These are phyloP conservation scores for Typhlichthys subterraneus DNA, from an alignment of 2,797 vertebrate species.

Conservation along the genomic window DNA sequence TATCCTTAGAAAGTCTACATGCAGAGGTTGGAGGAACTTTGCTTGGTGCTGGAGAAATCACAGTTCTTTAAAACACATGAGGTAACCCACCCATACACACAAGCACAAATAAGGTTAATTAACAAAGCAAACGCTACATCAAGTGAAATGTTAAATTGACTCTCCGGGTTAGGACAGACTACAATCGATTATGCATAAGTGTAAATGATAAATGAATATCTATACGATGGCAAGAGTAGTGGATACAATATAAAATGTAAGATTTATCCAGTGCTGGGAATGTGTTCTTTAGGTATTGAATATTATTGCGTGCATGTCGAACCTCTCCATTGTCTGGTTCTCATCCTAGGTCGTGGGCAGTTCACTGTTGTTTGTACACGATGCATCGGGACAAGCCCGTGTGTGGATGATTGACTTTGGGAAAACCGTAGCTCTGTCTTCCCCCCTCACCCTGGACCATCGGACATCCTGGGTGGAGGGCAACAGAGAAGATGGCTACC, in stretches of 20 bases:
- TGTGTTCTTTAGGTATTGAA: slow-evolving; percentile 5
- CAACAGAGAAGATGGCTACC: slow-evolving; percentile 90
- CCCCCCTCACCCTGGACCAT: slow-evolving; percentile 79
- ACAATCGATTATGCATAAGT: too few species aligned
- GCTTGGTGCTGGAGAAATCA: slow-evolving; percentile 79
- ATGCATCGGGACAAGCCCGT: slow-evolving; percentile 79
- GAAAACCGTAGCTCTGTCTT: slow-evolving; percentile 82
- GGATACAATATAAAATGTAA: too few species aligned
- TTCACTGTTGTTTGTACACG: slow-evolving; percentile 90
- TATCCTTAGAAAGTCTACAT: slow-evolving; percentile 77
- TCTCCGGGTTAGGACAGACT: too few species aligned
- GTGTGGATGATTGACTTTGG: slow-evolving; percentile 97
- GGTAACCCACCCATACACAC: slow-evolving; percentile 65
- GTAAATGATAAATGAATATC: too few species aligned
- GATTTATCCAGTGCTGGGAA: not conserved
- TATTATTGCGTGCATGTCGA: not conserved
- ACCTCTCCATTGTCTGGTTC: slow-evolving; percentile 27
- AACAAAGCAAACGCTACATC: too few species aligned
- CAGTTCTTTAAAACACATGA: slow-evolving; percentile 87
- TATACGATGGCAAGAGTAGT: too few species aligned
- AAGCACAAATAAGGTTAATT: too few species aligned
- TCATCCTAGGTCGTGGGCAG: slow-evolving; percentile 86
- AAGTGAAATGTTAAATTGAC: too few species aligned
- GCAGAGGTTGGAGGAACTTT: slow-evolving; percentile 79
- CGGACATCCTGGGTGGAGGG: slow-evolving; percentile 86